phyloP scores from a whole-genome alignment of 2,888 invertebrate species.

The Antitype chi region DNA sequence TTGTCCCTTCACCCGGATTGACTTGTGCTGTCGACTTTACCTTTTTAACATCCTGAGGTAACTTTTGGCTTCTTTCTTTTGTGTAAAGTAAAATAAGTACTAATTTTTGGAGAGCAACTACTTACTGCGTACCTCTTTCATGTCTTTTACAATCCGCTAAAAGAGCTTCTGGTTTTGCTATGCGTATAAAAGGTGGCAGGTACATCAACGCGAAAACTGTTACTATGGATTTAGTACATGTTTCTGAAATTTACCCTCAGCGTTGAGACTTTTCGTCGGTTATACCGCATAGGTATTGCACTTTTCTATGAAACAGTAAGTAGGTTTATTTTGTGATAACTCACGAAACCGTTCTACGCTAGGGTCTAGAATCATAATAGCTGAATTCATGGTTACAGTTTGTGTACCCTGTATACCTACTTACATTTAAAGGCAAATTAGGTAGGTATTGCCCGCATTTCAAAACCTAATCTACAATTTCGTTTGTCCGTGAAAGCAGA shows the following conservation, averaged over 20 bases:
- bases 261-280: too few species aligned
- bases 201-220: too few species aligned
- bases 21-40: background rate
- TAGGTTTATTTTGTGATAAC: too few species aligned
- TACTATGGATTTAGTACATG: too few species aligned
- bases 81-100: background rate
- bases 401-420: too few species aligned
- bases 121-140: background rate
- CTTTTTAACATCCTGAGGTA: background rate
- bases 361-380: too few species aligned
- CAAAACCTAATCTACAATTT: slow-evolving; percentile 1
- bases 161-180: background rate
- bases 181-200: too few species aligned
- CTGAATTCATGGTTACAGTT: too few species aligned
- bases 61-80: background rate
- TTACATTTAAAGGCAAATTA: background rate
- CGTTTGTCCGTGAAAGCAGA: slow-evolving; percentile 26
- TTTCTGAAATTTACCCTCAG: too few species aligned
- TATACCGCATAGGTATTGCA: too few species aligned
- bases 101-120: background rate
- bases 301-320: too few species aligned
- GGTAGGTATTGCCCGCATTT: slow-evolving; percentile 39
- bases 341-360: too few species aligned
- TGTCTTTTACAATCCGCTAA: background rate
- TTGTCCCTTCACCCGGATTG: background rate